A percentile compares a stretch with the other conserved stretches of the same genome.
These are phyloP conservation scores for Trogon surrucura DNA, from an alignment of 2,113 vertebrate genomes.

Conservation along the genomic window DNA sequence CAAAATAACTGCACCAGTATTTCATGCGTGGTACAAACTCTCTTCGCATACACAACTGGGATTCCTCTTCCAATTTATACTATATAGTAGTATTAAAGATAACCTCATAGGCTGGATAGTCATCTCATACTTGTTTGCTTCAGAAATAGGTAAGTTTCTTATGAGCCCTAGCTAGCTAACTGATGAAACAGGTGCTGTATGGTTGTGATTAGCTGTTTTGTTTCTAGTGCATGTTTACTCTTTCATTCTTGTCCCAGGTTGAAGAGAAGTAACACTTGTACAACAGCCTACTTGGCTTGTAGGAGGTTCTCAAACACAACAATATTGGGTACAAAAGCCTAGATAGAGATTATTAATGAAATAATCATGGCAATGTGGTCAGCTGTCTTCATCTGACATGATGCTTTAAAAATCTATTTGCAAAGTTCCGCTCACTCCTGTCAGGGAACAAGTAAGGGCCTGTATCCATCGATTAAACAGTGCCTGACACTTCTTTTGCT, in stretches of 20 bases:
- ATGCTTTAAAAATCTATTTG: slow-evolving; percentile 33
- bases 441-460: slow-evolving; percentile 63
- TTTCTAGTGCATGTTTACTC: slow-evolving; percentile 72
- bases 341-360: slow-evolving; percentile 45
- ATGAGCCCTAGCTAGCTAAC: slow-evolving; percentile 62
- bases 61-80: slow-evolving; percentile 68
- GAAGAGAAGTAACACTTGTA: slow-evolving; percentile 56
- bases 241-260: slow-evolving; percentile 69
- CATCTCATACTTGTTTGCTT: slow-evolving; percentile 76
- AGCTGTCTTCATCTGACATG: slow-evolving; percentile 56
- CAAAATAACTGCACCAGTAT: slow-evolving; percentile 58
- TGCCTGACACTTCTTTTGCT: slow-evolving; percentile 54
- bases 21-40: slow-evolving; percentile 61
- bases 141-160: slow-evolving; percentile 65
- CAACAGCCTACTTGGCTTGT: slow-evolving; percentile 69
- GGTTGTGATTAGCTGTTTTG: slow-evolving; percentile 56
- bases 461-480: slow-evolving; percentile 44
- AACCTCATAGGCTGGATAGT: slow-evolving; percentile 69
- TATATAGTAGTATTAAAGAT: slow-evolving; percentile 49
- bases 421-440: slow-evolving; percentile 40
- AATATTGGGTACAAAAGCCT: slow-evolving; percentile 48
- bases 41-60: slow-evolving; percentile 67
- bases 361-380: slow-evolving; percentile 70
- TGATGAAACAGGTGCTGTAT: slow-evolving; percentile 63
- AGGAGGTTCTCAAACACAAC: slow-evolving; percentile 40